These are phyloP conservation scores for Ectemnius lituratus DNA, from an alignment of 2,888 invertebrate species.

Conservation along the genomic window DNA sequence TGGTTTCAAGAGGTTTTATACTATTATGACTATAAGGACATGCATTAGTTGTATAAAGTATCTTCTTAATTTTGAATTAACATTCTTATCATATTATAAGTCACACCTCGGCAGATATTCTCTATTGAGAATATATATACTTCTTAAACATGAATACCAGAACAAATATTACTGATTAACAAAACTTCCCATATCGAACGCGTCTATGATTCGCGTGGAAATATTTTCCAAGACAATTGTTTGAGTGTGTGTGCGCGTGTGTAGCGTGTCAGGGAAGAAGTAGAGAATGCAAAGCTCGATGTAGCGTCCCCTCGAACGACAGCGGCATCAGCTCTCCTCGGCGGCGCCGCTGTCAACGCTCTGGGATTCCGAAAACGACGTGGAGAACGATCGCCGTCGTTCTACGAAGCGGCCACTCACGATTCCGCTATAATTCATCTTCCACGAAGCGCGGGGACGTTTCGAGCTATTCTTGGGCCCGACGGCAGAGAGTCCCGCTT, in stretches of 20 bases:
- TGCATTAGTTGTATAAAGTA: no score
- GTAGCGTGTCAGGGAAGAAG: no score
- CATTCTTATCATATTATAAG: no score
- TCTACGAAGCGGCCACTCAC: conserved; percentile 58
- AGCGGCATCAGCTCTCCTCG: conserved; percentile 30
- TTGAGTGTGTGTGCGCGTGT: conserved; percentile 10
- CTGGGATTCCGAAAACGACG: conserved; percentile 54
- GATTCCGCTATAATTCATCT: conserved; percentile 64
- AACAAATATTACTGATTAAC: no score
- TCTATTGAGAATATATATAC: no score
- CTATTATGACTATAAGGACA: no score
- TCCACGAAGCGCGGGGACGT: conserved; percentile 57
- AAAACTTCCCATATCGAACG: no score
- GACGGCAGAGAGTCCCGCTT: conserved; percentile 16
- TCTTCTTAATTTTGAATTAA: no score
- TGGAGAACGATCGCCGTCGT: conserved; percentile 52
- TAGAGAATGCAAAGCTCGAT: no score
- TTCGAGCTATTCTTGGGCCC: conserved; percentile 56
- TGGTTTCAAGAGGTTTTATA: no score
- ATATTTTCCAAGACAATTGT: conserved; percentile 21
- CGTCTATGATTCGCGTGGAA: neutral
- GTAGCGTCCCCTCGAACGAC: conserved; percentile 32
- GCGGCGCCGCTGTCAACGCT: conserved; percentile 63
- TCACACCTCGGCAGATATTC: no score
- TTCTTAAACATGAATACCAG: no score